Percentiles rank a stretch among this genome's conserved stretches.
These are phyloP conservation scores for Mamestra brassicae DNA, from an alignment of 2,888 invertebrate genomes.

Conservation along the genomic window DNA sequence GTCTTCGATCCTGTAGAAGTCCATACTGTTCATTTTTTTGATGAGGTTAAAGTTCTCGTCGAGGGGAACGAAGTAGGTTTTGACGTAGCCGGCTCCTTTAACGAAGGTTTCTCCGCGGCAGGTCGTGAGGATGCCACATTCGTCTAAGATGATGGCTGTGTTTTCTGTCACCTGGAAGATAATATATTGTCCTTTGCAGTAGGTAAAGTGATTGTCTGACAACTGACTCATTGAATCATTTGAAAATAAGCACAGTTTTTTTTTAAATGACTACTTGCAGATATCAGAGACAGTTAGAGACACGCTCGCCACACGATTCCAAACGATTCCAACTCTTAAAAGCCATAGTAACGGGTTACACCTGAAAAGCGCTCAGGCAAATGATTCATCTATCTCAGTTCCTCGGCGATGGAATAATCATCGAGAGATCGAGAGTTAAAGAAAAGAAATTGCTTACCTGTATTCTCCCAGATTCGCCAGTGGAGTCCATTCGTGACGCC, in stretches of 20 bases:
- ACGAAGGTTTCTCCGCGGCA: constrained; percentile 93
- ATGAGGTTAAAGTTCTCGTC: constrained; percentile 91
- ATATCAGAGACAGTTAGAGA: too few species aligned
- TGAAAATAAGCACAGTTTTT: background rate
- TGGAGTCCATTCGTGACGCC: constrained; percentile 98
- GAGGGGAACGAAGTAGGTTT: constrained; percentile 94
- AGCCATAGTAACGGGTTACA: too few species aligned
- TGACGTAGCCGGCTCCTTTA: constrained; percentile 93
- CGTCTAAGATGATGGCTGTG: constrained; percentile 93
- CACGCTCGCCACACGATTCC: too few species aligned
- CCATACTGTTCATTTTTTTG: constrained; percentile 78
- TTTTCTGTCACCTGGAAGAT: constrained; percentile 92
- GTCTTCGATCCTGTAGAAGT: constrained; percentile 77
- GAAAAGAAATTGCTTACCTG: constrained; percentile 89
- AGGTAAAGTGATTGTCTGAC: background rate
- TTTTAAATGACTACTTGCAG: too few species aligned
- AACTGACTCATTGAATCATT: background rate
- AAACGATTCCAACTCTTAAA: too few species aligned
- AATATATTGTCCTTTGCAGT: background rate
- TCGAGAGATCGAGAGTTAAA: background rate
- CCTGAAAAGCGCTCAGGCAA: too few species aligned
- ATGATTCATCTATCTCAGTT: too few species aligned
- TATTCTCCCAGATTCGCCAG: constrained; percentile 95
- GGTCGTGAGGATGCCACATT: constrained; percentile 93
- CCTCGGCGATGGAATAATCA: too few species aligned